phyloP scores from a whole-genome alignment of 2,888 invertebrate genomes.

The Drosophila hamatofila region DNA sequence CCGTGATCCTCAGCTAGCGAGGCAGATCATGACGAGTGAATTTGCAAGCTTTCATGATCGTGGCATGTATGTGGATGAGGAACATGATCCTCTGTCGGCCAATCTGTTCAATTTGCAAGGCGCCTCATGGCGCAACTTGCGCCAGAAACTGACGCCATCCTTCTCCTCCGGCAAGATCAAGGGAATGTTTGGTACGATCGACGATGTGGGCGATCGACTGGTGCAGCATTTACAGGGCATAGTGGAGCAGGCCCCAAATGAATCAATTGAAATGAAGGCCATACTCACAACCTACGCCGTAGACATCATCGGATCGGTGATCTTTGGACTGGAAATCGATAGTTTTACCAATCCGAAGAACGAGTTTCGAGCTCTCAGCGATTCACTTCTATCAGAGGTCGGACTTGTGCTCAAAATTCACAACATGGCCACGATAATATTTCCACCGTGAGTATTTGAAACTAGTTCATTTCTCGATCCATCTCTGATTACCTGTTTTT shows the following conservation, averaged over 20 bases:
- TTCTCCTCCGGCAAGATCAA: slow-evolving; percentile 90
- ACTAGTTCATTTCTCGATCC: too few species aligned
- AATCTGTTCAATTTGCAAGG: slow-evolving; percentile 85
- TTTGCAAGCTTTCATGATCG: slow-evolving; percentile 89
- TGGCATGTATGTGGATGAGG: slow-evolving; percentile 88
- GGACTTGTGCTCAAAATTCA: slow-evolving; percentile 51
- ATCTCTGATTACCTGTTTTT: neutral
- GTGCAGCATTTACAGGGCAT: slow-evolving; percentile 84
- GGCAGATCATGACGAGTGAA: slow-evolving; percentile 88
- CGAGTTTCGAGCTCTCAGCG: slow-evolving; percentile 78
- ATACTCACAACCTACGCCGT: slow-evolving; percentile 81
- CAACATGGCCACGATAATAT: slow-evolving; percentile 66
- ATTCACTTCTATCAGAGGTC: slow-evolving; percentile 33
- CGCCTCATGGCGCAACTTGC: slow-evolving; percentile 88
- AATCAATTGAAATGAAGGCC: slow-evolving; percentile 85
- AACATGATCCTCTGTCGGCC: slow-evolving; percentile 87
- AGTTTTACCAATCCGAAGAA: slow-evolving; percentile 82
- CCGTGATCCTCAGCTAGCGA: slow-evolving; percentile 88
- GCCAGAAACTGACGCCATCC: slow-evolving; percentile 88
- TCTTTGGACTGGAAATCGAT: slow-evolving; percentile 85
- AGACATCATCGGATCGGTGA: slow-evolving; percentile 85
- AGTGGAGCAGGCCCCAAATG: slow-evolving; percentile 74
- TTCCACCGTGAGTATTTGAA: slow-evolving; percentile 75
- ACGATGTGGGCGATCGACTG: slow-evolving; percentile 87
- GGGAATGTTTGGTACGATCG: slow-evolving; percentile 88